Evolutionary conservation across 2,888 invertebrate species (phyloP).

Genomic region (Sinotaia quadrata): DNA sequence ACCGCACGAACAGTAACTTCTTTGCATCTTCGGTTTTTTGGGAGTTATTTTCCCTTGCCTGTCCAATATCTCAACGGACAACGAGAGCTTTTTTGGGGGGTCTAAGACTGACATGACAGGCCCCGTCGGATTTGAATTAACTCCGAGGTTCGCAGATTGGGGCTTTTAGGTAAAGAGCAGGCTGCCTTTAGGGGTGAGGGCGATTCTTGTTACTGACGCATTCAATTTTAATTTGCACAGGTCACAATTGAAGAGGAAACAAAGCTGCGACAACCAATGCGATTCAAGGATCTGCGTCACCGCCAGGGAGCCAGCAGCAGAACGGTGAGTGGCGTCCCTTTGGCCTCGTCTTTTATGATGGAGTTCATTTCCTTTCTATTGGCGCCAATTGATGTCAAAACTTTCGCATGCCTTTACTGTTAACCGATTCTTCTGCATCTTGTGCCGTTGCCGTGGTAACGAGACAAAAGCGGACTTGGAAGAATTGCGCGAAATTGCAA

Average conservation of each 20-base stretch:
- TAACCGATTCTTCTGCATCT: conserved; percentile 36
- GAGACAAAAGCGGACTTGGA: conserved; percentile 29
- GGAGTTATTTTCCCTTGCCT: conserved; percentile 21
- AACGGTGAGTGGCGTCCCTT: conserved; percentile 34
- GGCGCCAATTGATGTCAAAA: conserved; percentile 39
- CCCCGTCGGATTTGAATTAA: conserved; percentile 28
- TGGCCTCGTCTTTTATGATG: conserved; percentile 35
- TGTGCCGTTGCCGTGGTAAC: conserved; percentile 43
- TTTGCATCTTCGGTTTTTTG: conserved; percentile 8
- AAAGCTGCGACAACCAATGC: conserved; percentile 30
- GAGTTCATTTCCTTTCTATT: conserved; percentile 44
- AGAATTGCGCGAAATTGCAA: conserved; percentile 36
- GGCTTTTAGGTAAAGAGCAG: conserved; percentile 22
- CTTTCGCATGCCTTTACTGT: conserved; percentile 41
- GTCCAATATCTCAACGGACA: conserved; percentile 27
- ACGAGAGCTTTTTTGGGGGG: conserved; percentile 22
- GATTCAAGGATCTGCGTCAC: conserved; percentile 22
- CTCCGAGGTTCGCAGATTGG: conserved; percentile 26
- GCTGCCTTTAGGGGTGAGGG: conserved; percentile 3
- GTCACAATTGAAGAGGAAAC: conserved; percentile 38
- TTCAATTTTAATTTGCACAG: conserved; percentile 42
- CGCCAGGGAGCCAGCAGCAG: conserved; percentile 26
- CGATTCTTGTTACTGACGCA: conserved; percentile 35
- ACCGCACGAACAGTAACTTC: conserved; percentile 21
- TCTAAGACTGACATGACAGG: conserved; percentile 23